These are phyloP conservation scores for Numenius phaeopus DNA, from an alignment of 2,797 vertebrate genomes.

Conservation along the genomic window DNA sequence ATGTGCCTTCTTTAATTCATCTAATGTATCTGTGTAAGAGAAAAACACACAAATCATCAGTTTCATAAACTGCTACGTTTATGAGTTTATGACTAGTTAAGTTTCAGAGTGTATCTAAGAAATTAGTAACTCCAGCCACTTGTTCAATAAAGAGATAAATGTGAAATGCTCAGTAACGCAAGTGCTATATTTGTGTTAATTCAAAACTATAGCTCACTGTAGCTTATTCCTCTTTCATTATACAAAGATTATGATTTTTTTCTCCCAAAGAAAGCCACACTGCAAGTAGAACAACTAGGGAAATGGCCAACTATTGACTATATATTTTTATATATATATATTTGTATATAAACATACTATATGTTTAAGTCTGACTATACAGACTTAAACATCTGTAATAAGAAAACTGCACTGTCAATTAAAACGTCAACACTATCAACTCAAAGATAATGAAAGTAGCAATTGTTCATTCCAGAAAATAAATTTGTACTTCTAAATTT, in stretches of 20 bases:
- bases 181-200: not conserved
- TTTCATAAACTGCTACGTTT: not conserved
- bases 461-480: not conserved
- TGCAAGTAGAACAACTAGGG: not conserved
- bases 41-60: not conserved
- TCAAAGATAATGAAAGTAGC: not conserved
- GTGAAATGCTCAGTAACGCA: not conserved
- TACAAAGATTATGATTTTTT: not conserved
- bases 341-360: no score
- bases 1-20: conserved; percentile 87
- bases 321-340: no score
- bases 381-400: not conserved
- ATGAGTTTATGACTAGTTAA: not conserved
- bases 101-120: not conserved
- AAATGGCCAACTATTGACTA: not conserved
- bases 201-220: not conserved
- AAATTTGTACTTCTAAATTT: not conserved
- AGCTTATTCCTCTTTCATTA: not conserved
- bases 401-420: not conserved
- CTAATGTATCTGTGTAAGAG: conserved; percentile 84
- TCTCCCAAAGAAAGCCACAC: not conserved
- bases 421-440: not conserved
- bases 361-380: no score
- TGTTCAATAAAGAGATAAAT: not conserved
- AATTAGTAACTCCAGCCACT: not conserved